Conservation (phyloP, 2,113 vertebrate species). For the Holacanthus passer region DNA sequence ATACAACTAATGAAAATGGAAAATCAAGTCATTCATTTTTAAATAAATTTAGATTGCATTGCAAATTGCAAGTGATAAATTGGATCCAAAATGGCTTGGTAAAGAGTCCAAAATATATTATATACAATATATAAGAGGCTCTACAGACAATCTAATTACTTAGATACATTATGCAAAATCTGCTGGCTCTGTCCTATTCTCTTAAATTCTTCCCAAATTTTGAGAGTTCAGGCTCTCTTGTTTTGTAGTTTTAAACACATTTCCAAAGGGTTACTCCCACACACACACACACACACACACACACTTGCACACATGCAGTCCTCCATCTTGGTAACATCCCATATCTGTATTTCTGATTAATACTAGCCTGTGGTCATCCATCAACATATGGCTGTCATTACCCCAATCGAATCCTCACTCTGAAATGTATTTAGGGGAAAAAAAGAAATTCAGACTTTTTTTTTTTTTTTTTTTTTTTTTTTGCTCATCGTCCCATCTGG, state of each 20-base stretch:
- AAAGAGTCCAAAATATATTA: slow-evolving; percentile 3
- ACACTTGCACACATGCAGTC: slow-evolving; percentile 11
- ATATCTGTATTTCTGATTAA: slow-evolving; percentile 81
- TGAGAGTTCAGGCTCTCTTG: too few relatives aligned
- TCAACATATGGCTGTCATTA: slow-evolving; percentile 84
- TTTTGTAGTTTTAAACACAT: slow-evolving; percentile 8
- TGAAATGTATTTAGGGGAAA: slow-evolving; percentile 72
- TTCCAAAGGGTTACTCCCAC: slow-evolving; percentile 6
- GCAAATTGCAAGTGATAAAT: slow-evolving; percentile 5
- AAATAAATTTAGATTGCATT: neutral
- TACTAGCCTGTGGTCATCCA: slow-evolving; percentile 78
- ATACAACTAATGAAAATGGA: neutral
- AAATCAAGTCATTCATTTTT: neutral
- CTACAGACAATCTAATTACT: slow-evolving; percentile 4
- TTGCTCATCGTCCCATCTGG: slow-evolving; percentile 77
- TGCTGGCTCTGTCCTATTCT: neutral
- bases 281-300: neutral
- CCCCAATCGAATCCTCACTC: slow-evolving; percentile 79
- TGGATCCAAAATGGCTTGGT: neutral
- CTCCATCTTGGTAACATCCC: slow-evolving; percentile 63
- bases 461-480: slow-evolving; percentile 65
- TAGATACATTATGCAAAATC: slow-evolving; percentile 22
- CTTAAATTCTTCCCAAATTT: neutral
- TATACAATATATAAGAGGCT: neutral
- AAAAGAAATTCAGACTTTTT: slow-evolving; percentile 68